Conservation (phyloP, 2,888 invertebrate genomes). For the Serrognathus titanus region DNA sequence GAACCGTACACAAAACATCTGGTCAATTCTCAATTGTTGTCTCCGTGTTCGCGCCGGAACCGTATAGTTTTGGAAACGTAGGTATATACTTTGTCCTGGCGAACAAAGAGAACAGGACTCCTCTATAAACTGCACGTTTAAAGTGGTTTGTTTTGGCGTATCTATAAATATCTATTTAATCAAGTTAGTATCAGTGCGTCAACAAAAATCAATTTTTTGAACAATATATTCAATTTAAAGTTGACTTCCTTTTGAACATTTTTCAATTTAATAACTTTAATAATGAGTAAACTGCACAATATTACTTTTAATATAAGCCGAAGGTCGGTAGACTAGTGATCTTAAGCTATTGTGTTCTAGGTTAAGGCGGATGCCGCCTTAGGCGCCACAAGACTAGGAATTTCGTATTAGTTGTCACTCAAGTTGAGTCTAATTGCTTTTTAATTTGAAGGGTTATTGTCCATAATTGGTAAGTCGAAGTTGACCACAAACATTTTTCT, state of each 20-base stretch:
- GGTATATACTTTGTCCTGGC: too few species aligned
- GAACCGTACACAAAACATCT: constrained; percentile 1
- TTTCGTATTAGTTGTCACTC: constrained; percentile 1
- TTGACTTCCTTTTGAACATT: too few species aligned
- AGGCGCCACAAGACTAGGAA: not conserved
- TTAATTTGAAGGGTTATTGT: constrained; percentile 6
- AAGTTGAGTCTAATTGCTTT: constrained; percentile 4
- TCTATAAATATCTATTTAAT: too few species aligned
- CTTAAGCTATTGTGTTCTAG: not conserved
- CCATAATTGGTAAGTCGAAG: not conserved
- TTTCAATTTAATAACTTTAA: too few species aligned
- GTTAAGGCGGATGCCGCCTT: not conserved
- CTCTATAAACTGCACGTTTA: too few species aligned
- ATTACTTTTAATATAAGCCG: not conserved
- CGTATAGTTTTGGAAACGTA: not conserved
- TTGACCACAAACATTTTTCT: too few species aligned
- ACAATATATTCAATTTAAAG: too few species aligned
- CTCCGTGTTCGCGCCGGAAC: constrained; percentile 14
- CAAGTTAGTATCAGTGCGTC: too few species aligned
- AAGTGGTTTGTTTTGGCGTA: too few species aligned
- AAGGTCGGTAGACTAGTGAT: not conserved
- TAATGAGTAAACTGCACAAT: too few species aligned
- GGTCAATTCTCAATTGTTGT: constrained; percentile 15
- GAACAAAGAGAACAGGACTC: too few species aligned
- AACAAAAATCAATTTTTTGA: too few species aligned